phyloP scores from a whole-genome alignment of 2,888 invertebrate species.

The Ormyrus thymus region DNA sequence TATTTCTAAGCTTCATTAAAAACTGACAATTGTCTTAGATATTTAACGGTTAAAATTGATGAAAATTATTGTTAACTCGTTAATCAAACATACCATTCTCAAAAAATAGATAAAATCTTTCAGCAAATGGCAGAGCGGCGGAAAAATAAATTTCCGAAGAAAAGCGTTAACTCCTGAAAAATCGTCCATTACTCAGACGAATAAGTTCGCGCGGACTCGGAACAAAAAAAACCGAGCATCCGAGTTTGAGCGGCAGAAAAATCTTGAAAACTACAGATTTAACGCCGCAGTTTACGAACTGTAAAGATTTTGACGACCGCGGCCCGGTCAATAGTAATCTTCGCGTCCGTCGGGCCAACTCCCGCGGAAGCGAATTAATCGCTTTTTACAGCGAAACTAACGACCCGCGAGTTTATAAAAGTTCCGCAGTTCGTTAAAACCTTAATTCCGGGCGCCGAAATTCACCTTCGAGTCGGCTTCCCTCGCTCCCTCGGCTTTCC shows the following conservation, averaged over 20 bases:
- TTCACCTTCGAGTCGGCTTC: constrained; percentile 7
- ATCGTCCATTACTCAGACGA: too few relatives aligned
- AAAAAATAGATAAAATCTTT: too few relatives aligned
- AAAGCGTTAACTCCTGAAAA: too few relatives aligned
- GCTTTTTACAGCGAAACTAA: constrained; percentile 40
- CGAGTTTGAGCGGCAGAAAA: not conserved
- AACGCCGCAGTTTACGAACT: constrained; percentile 24
- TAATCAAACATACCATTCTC: too few relatives aligned
- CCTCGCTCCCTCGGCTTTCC: constrained; percentile 1
- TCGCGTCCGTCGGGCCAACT: constrained; percentile 15
- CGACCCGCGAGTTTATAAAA: constrained; percentile 45
- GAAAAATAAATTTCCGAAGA: too few relatives aligned
- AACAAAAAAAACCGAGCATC: too few relatives aligned
- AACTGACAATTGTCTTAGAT: too few relatives aligned
- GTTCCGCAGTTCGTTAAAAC: constrained; percentile 48
- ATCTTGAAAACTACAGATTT: not conserved
- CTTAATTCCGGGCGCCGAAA: constrained; percentile 50
- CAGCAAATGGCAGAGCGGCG: too few relatives aligned
- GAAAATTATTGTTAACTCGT: too few relatives aligned
- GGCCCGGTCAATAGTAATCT: constrained; percentile 33
- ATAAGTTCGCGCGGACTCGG: too few relatives aligned
- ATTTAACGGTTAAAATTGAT: too few relatives aligned
- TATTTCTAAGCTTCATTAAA: too few relatives aligned
- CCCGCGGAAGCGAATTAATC: constrained; percentile 31
- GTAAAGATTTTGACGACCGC: constrained; percentile 43